Conservation (phyloP, 2,888 invertebrate genomes). For the Operophtera brumata region DNA sequence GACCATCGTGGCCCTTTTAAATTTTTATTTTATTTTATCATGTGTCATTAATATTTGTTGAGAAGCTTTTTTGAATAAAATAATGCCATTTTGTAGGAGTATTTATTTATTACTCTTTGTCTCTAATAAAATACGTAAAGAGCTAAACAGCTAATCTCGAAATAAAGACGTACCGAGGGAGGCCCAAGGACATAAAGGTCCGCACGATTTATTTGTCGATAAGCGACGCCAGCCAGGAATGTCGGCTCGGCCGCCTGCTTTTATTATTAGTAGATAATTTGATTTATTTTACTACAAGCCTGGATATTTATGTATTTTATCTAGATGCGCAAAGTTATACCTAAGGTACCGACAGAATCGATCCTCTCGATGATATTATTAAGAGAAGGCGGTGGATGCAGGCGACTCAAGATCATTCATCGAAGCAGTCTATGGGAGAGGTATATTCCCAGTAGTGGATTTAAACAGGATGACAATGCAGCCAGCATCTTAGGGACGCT, state of each 20-base stretch:
- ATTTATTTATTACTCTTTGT: conserved; percentile 1
- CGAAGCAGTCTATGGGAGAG: too few species aligned
- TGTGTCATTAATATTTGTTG: neutral
- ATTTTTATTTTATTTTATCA: neutral
- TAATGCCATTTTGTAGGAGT: neutral
- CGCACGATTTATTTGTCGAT: conserved; percentile 20
- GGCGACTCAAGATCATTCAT: too few species aligned
- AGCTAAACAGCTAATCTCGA: conserved; percentile 8
- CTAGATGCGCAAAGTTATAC: too few species aligned
- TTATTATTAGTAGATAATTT: conserved; percentile 21
- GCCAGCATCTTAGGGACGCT: too few species aligned
- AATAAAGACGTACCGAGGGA: conserved; percentile 3
- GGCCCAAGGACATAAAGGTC: conserved; percentile 1
- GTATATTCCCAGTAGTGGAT: too few species aligned
- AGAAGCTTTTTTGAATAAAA: neutral
- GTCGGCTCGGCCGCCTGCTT: conserved; percentile 8
- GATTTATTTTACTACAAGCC: conserved; percentile 1
- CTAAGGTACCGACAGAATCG: too few species aligned
- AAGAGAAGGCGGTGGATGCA: too few species aligned
- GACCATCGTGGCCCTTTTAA: too few species aligned
- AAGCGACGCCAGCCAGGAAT: conserved; percentile 20
- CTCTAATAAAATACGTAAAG: conserved; percentile 9
- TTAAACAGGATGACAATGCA: too few species aligned
- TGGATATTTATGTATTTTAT: neutral
- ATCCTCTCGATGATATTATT: too few species aligned